Evolutionary conservation across 1,140 invertebrate genomes (phyloP).

Genomic region (Saccostrea cuccullata): DNA sequence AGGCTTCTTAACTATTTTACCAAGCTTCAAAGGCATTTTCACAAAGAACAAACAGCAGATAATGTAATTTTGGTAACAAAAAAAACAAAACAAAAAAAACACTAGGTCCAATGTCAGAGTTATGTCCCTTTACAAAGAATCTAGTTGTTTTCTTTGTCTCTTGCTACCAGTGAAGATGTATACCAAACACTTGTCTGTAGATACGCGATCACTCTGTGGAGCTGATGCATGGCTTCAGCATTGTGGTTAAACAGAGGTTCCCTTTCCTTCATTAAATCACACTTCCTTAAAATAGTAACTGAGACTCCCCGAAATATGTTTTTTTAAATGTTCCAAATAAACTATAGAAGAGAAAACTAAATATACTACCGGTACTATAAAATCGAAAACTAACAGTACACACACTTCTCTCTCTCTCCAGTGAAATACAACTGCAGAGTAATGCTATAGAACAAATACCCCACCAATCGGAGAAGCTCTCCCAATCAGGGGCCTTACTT

Average conservation of each 20-base stretch:
- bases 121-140: background rate
- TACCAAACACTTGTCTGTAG: conserved; percentile 37
- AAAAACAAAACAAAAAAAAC: no score
- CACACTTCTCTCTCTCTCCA: background rate
- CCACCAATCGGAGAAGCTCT: background rate
- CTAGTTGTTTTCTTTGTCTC: background rate
- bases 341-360: background rate
- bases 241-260: background rate
- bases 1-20: background rate
- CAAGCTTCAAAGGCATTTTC: background rate
- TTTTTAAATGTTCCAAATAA: background rate
- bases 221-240: conserved; percentile 10
- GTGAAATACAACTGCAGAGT: background rate
- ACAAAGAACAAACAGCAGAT: background rate
- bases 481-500: background rate
- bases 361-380: background rate
- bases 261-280: background rate
- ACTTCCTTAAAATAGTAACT: background rate
- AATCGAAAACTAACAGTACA: background rate
- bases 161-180: conserved; percentile 11
- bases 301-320: background rate
- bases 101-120: no score
- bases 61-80: no score
- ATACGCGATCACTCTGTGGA: conserved; percentile 3
- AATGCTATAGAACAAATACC: background rate